Base-by-base conservation (phyloP, 2,888 invertebrate species). In the Physocephala rufipes region DNA sequence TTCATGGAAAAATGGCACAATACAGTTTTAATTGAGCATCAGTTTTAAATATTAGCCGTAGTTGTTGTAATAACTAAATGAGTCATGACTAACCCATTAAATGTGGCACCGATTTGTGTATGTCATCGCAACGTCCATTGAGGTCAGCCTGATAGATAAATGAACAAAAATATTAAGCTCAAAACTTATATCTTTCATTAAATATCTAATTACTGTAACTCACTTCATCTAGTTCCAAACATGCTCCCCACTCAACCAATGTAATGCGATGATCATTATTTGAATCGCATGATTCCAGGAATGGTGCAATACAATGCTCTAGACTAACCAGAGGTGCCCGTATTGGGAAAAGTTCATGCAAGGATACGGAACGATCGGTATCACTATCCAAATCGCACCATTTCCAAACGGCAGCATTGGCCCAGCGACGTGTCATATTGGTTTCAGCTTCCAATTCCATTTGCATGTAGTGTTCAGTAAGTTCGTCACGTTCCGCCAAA, bases 271-370 rank as follows among this genome's bases (percentile, higher is more conserved):
- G 96, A 87, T 98, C 94, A 82, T 92, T 89, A 87, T 98, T 91
- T 47, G 87, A 87, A 86, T 99, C 98, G 86, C 99, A 99, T 36
- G 89, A 89, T 87, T 97, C 93, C 75, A 98, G 90, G 90, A 99
- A 99, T 53, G 97, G 96, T 73, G 95, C 95, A 87, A 98, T 97
- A 71, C 99, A 99, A 86, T 97, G 97, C 87, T 99, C 99, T 87
- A 99, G 90, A 49, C 97, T 91, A 90, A 97, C 93, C 76, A 99
- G 89, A 2, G 97, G 96, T 66, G 97, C 97, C 74, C 96, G 91
- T 84, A 97, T 95, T 68, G 97, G 97, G 90, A 97, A 97, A 82
- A 99, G 88, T 87, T 99, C 98, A 88, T 97, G 96, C 51, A 95
- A 91, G 30, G 96, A 96, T 59, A 99, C 95, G 76, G 87, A 93